A percentile compares a stretch with the other conserved stretches of the same genome.
Conservation (phyloP, 2,888 invertebrate species). For the Chalcosyrphus nemorum region DNA sequence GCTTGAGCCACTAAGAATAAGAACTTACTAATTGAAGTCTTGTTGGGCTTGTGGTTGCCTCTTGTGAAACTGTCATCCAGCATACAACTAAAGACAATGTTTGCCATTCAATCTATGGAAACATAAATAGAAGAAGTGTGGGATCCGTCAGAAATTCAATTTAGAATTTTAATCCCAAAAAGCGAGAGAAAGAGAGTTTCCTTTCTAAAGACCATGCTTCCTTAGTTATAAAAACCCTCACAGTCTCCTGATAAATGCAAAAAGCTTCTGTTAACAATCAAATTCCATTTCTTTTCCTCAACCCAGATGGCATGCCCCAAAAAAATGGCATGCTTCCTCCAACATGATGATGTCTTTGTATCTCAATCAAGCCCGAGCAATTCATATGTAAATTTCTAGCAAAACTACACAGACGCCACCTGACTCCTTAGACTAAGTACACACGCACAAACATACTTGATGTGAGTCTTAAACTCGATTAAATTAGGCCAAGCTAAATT, state of each 20-base stretch:
- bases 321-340: background rate
- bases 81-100: too few species aligned
- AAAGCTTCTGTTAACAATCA: background rate
- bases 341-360: background rate
- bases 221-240: too few species aligned
- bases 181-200: too few species aligned
- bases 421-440: background rate
- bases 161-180: too few species aligned
- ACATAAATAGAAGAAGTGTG: too few species aligned
- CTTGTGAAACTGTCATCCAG: too few species aligned
- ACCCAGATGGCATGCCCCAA: background rate
- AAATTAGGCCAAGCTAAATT: conserved; percentile 49
- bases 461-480: conserved; percentile 27
- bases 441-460: background rate
- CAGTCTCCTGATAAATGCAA: too few species aligned
- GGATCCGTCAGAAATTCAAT: too few species aligned
- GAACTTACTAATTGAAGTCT: conserved; percentile 25
- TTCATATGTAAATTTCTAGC: conserved; percentile 30
- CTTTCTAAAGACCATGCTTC: too few species aligned
- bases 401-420: conserved; percentile 8
- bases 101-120: too few species aligned
- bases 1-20: conserved; percentile 15
- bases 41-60: background rate
- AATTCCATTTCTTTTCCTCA: background rate
- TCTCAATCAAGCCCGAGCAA: background rate